Base-by-base conservation (phyloP, 2,888 invertebrate species). In the Drosophila mettleri region DNA sequence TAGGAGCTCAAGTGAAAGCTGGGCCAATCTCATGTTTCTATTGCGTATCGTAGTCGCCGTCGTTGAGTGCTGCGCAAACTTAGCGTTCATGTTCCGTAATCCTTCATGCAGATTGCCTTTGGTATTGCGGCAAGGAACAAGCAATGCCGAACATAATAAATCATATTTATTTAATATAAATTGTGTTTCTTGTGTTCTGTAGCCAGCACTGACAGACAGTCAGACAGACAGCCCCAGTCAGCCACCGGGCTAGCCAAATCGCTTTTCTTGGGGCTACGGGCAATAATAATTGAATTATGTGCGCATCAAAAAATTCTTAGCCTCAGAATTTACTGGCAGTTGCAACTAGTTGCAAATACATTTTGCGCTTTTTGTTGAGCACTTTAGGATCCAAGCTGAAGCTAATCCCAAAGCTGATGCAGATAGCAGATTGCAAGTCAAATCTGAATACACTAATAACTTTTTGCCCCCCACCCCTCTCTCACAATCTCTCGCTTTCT, bases 151-250 rank as follows among this genome's bases (percentile, higher is more conserved):
- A 80, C 74, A 78, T 88, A 83, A 83, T 88, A 83, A 83, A 83
- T 83, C 83, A 83, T 88, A 83, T 83, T 83, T 83, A 83, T 88
- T 83, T 86, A 77, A 88, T 88, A 86, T 80, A 86, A 80, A 83
- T 82, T 83, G 84, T 85, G 60, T 57, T 69, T 75, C 64, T 64
- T 49, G 22, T 61, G 60, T 52, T 49, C 49, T 48, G 48, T 5
- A 33, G 48, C 61, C 38, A 43, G 54, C 38, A 14, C 22, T 27
- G 24, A 16, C 52, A 29, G 29, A n/a, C 45, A 36, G 43, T 9
- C 36, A 38, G 27, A 24, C 34, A 27, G 38, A 9, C 48, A 43
- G 45, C 10, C 12, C 10, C 39, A 39, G 51, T 22, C 43, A 51
- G 46, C 22, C 16, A 29, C 36, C 55, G 34, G 53, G 66, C 38